Percentiles rank a stretch among this genome's conserved stretches.
Conservation (phyloP, 2,888 invertebrate species). For the Galerucella calmariensis region DNA sequence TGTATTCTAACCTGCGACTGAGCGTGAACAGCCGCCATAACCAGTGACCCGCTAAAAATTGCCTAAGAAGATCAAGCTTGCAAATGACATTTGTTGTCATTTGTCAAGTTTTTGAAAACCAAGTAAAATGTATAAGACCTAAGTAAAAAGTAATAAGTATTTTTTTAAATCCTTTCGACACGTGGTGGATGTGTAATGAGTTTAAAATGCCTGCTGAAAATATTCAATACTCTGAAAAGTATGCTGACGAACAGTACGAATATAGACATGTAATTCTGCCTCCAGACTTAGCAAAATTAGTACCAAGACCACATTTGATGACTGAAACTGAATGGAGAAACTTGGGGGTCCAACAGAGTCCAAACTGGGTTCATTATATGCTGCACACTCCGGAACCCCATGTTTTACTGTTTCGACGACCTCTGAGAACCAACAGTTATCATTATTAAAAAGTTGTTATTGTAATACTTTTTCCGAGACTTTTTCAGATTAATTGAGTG, state of each 20-base stretch:
- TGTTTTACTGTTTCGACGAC: slow-evolving; percentile 81
- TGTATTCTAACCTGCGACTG: no score
- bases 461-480: background rate
- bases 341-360: slow-evolving; percentile 93
- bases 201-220: slow-evolving; percentile 57
- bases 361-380: slow-evolving; percentile 91
- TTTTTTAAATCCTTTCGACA: no score
- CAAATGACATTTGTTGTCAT: background rate
- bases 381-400: slow-evolving; percentile 92
- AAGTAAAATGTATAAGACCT: background rate
- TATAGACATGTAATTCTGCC: slow-evolving; percentile 95
- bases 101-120: background rate
- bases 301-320: slow-evolving; percentile 92
- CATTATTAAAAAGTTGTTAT: slow-evolving; percentile 16
- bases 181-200: background rate
- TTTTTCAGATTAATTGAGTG: background rate
- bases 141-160: no score
- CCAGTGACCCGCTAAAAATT: no score
- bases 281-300: slow-evolving; percentile 82
- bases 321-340: slow-evolving; percentile 95
- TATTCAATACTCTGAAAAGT: slow-evolving; percentile 94
- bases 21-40: no score
- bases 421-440: slow-evolving; percentile 51
- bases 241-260: slow-evolving; percentile 86
- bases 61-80: no score